Percentiles rank a stretch among this genome's conserved stretches.
Conservation (phyloP, 2,113 vertebrate species). For the Stercorarius parasiticus region DNA sequence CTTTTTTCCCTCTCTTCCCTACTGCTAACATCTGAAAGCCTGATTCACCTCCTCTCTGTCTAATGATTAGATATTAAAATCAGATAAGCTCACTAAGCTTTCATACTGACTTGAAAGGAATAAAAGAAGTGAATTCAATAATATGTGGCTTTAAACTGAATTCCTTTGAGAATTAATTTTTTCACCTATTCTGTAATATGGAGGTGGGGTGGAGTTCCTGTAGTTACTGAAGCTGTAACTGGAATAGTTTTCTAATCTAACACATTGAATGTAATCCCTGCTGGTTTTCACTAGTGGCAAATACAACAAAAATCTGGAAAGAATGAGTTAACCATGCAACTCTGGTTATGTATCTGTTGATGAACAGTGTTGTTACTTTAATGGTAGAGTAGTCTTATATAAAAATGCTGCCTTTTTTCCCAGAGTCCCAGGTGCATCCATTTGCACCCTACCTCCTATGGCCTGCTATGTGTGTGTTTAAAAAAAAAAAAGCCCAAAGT, state of each 20-base stretch:
- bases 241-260: background rate
- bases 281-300: background rate
- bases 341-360: background rate
- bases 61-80: conserved; percentile 39
- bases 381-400: background rate
- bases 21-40: background rate
- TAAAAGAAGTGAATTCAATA: conserved; percentile 15
- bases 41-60: background rate
- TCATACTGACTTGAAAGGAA: conserved; percentile 20
- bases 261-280: background rate
- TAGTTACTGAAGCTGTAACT: background rate
- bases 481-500: background rate
- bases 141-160: background rate
- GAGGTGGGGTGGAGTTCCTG: background rate
- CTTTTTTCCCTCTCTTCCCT: background rate
- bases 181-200: background rate
- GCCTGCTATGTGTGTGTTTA: background rate
- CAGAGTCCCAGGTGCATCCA: background rate
- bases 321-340: background rate
- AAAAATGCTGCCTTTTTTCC: background rate
- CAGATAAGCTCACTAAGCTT: background rate
- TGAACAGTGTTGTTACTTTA: background rate
- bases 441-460: background rate
- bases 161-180: conserved; percentile 14
- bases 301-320: background rate